These are phyloP conservation scores for Thalassarche chlororhynchos DNA, from an alignment of 2,113 vertebrate species.

Conservation along the genomic window DNA sequence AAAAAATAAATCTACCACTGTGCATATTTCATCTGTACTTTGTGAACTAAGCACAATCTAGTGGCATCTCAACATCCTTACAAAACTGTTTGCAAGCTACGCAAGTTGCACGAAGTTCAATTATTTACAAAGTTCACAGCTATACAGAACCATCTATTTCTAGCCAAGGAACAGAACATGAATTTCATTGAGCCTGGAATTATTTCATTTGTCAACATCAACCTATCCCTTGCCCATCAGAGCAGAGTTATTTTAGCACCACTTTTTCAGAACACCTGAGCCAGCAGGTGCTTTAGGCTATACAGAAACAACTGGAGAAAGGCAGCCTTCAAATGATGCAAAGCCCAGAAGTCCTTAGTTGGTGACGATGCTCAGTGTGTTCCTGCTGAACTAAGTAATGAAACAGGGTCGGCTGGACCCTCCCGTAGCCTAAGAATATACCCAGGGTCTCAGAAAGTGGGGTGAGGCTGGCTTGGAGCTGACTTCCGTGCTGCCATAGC, in stretches of 20 bases:
- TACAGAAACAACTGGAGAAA: background rate
- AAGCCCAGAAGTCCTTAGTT: background rate
- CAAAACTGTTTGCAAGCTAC: background rate
- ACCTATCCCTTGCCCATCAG: background rate
- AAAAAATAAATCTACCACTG: background rate
- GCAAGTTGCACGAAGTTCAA: background rate
- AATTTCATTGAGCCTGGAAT: background rate
- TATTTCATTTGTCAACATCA: background rate
- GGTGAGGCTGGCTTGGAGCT: background rate
- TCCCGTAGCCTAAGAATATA: background rate
- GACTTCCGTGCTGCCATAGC: background rate
- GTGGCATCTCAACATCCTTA: background rate
- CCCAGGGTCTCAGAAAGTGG: fast-evolving
- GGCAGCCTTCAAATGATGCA: background rate
- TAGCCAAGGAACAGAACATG: background rate
- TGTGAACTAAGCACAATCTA: background rate
- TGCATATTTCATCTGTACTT: background rate
- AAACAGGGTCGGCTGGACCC: background rate
- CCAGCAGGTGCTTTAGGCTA: background rate
- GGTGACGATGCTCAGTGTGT: background rate
- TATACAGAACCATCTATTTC: background rate
- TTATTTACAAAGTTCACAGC: background rate
- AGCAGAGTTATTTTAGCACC: background rate
- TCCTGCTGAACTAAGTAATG: background rate
- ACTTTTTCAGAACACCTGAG: background rate